Evolutionary conservation across 64 coral and sea anemone species (phyloP).

Genomic region (Montipora sp.): DNA sequence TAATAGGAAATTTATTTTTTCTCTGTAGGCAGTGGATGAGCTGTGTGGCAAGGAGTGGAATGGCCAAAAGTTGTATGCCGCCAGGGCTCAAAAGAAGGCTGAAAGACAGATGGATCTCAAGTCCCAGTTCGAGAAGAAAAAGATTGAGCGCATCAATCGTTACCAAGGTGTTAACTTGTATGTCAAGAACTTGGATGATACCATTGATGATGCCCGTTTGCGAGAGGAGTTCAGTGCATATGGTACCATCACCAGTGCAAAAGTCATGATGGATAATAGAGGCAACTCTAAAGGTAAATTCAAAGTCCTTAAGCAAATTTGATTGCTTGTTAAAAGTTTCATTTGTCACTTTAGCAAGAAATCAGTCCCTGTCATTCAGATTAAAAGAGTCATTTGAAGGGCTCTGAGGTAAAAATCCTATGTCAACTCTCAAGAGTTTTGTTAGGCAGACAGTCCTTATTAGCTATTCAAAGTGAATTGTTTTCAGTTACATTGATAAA

Average conservation of each 20-base stretch:
- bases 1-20: no score
- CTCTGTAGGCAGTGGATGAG: constrained; percentile 76
- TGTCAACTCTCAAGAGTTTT: no score
- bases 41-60: constrained; percentile 76
- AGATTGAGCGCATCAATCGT: constrained; percentile 86
- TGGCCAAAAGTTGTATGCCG: constrained; percentile 82
- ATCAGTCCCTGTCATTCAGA: no score
- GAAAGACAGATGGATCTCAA: constrained; percentile 91
- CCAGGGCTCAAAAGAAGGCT: constrained; percentile 83
- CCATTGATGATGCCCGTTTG: constrained; percentile 86
- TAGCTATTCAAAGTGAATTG: no score
- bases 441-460: no score
- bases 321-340: not conserved
- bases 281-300: constrained; percentile 88
- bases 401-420: no score
- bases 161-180: constrained; percentile 98
- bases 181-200: constrained; percentile 95
- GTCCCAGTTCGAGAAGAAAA: constrained; percentile 88
- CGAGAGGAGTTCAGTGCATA: constrained; percentile 87
- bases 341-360: no score
- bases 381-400: no score
- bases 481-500: no score
- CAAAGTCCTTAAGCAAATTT: no score
- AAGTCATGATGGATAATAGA: constrained; percentile 95
- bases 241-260: constrained; percentile 97